phyloP scores from a whole-genome alignment of 1,140 invertebrate species.

The Sycophila sp. region DNA sequence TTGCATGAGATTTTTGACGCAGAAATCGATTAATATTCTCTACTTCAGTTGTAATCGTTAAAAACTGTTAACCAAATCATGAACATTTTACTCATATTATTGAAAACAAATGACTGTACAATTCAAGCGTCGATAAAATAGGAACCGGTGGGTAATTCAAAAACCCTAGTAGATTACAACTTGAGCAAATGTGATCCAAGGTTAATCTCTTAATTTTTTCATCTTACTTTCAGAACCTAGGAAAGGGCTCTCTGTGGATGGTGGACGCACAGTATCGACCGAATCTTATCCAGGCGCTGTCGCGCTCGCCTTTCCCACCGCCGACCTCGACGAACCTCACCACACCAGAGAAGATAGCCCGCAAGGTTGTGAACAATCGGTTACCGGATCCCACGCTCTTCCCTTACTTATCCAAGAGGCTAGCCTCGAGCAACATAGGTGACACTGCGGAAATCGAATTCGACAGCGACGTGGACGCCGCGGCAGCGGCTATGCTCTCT shows the following conservation, averaged over 20 bases:
- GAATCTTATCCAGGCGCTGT: slow-evolving; percentile 85
- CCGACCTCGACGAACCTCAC: slow-evolving; percentile 66
- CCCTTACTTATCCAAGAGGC: slow-evolving; percentile 78
- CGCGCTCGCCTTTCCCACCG: slow-evolving; percentile 84
- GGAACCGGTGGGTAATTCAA: neutral
- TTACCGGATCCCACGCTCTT: slow-evolving; percentile 80
- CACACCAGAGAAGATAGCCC: slow-evolving; percentile 42
- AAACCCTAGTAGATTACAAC: too few species aligned
- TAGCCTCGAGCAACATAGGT: slow-evolving; percentile 68
- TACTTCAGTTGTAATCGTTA: too few species aligned
- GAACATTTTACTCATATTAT: neutral
- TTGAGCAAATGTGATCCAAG: too few species aligned
- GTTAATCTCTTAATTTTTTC: too few species aligned
- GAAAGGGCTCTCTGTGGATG: slow-evolving; percentile 95
- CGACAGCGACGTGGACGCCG: slow-evolving; percentile 79
- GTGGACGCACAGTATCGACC: slow-evolving; percentile 89
- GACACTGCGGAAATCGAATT: slow-evolving; percentile 63
- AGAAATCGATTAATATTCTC: too few species aligned
- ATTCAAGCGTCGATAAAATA: neutral
- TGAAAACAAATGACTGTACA: too few species aligned
- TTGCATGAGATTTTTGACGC: too few species aligned
- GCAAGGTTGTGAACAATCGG: slow-evolving; percentile 43
- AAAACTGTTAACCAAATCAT: too few species aligned
- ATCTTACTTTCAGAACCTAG: slow-evolving; percentile 84
- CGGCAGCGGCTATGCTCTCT: slow-evolving; percentile 82